Evolutionary conservation across 37 sponge, comb jelly and placozoan genomes (phyloP).

Genomic region (Lycopodina hypogea): DNA sequence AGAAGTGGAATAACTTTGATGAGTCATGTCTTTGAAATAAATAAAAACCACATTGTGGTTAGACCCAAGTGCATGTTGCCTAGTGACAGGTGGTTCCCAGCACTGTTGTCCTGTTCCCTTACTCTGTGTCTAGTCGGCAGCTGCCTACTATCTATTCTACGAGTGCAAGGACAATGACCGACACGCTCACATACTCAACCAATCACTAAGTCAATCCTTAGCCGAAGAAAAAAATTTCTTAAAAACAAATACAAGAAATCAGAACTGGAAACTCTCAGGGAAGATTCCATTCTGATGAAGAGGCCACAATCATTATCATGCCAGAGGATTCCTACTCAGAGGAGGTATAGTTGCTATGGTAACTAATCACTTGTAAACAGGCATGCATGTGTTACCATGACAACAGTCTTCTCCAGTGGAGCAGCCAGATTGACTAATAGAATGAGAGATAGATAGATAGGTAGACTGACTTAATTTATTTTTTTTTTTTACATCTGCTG

Average conservation of each 20-base stretch:
- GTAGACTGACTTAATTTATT: no score
- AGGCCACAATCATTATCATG: neutral
- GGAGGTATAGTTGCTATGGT: no score
- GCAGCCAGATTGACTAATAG: no score
- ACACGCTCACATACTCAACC: conserved; percentile 14
- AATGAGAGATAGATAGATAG: no score
- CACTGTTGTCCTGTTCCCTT: no score
- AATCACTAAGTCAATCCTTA: conserved; percentile 58
- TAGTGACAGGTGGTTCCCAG: no score
- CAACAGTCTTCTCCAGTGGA: no score
- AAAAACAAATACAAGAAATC: conserved; percentile 10
- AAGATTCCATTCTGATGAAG: neutral
- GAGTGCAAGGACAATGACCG: conserved; percentile 31
- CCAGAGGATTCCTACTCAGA: no score
- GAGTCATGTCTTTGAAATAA: conserved; percentile 79
- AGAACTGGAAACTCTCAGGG: neutral
- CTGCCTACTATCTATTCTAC: conserved; percentile 86
- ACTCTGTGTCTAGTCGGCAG: conserved; percentile 39
- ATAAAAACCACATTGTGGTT: conserved; percentile 47
- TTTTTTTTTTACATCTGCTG: no score
- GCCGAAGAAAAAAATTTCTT: conserved; percentile 40
- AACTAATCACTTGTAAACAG: no score
- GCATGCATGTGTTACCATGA: no score
- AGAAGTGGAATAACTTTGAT: conserved; percentile 92
- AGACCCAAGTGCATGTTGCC: conserved; percentile 6